Percentiles rank a stretch among this genome's conserved stretches.
Conservation (phyloP, 2,113 vertebrate species). For the Periophthalmodon schlosseri region DNA sequence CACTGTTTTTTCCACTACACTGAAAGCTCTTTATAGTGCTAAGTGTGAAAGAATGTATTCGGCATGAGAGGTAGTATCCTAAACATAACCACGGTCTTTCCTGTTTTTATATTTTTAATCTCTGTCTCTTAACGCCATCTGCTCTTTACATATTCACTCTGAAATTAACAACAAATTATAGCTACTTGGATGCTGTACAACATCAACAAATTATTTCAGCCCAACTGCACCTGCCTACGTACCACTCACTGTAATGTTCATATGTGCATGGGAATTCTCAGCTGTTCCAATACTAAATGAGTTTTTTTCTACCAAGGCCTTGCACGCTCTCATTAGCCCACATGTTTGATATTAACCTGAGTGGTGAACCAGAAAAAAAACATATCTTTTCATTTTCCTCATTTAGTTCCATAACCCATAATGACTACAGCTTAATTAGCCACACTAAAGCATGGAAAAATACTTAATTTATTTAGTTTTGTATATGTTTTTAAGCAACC, state of each 20-base stretch:
- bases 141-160: conserved; percentile 15
- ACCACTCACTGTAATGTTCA: conserved; percentile 24
- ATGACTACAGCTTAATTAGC: background rate
- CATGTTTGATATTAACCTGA: conserved; percentile 1
- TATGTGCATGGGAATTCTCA: conserved; percentile 21
- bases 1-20: too few species aligned
- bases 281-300: conserved; percentile 6
- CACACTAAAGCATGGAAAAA: too few species aligned
- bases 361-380: background rate
- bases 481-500: too few species aligned
- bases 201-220: conserved; percentile 15
- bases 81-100: conserved; percentile 6
- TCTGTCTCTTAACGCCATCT: conserved; percentile 16
- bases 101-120: background rate
- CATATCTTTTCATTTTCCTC: background rate
- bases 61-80: background rate
- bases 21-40: background rate
- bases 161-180: conserved; percentile 21
- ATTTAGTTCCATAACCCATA: background rate
- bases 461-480: too few species aligned
- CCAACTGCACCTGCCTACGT: conserved; percentile 30
- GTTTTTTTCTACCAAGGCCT: background rate
- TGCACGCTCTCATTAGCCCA: background rate
- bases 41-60: background rate
- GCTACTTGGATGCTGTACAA: conserved; percentile 7